These are phyloP conservation scores for Ovis canadensis DNA, from an alignment of 2,113 vertebrate species.

Conservation along the genomic window DNA sequence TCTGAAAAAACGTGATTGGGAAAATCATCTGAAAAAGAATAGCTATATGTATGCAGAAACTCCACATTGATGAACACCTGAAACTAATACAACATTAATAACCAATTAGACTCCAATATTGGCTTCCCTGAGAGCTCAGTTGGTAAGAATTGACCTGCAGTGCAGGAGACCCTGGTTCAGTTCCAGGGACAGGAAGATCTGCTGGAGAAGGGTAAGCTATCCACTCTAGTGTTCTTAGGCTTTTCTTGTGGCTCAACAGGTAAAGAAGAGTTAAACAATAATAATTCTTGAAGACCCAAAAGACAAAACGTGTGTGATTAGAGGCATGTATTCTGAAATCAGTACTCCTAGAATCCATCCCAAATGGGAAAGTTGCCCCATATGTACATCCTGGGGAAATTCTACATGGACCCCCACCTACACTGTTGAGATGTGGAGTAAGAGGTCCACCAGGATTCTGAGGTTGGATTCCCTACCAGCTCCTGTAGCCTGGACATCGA, in stretches of 20 bases:
- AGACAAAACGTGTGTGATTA: background rate
- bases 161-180: background rate
- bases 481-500: fast-evolving
- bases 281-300: background rate
- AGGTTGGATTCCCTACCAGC: fast-evolving
- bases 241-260: background rate
- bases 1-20: background rate
- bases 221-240: fast-evolving
- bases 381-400: background rate
- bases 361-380: background rate
- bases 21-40: background rate
- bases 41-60: fast-evolving
- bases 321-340: background rate
- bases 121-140: background rate
- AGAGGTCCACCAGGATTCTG: background rate
- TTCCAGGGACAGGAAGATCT: background rate
- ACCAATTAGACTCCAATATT: background rate
- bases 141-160: background rate
- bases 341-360: fast-evolving
- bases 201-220: background rate
- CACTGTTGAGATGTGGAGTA: background rate
- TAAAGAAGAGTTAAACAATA: background rate
- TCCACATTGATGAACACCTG: background rate
- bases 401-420: background rate
- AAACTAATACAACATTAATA: background rate